A percentile compares a stretch with the other conserved stretches of the same genome.
Conservation (phyloP, 2,113 vertebrate genomes). For the Brachyhypopomus gauderio region DNA sequence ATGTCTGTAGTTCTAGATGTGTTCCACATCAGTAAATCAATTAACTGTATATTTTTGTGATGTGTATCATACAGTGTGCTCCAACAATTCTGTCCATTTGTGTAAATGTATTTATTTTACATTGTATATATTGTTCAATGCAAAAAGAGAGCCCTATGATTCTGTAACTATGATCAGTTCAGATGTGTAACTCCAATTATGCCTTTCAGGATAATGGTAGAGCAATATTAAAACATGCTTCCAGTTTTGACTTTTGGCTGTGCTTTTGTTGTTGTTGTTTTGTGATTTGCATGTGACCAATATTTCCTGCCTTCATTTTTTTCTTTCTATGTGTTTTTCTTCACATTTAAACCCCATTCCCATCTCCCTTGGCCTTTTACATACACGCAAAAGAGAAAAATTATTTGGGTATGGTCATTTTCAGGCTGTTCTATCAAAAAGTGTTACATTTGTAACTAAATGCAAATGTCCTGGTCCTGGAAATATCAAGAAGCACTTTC, state of each 20-base stretch:
- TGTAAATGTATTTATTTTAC: slow-evolving; percentile 99
- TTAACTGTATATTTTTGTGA: slow-evolving; percentile 99
- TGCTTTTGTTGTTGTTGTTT: slow-evolving; percentile 59
- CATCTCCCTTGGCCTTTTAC: too few species aligned
- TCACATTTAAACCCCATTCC: not conserved
- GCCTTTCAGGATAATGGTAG: slow-evolving; percentile 99
- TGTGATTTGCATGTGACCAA: slow-evolving; percentile 48
- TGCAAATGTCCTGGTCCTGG: too few species aligned
- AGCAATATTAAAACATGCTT: slow-evolving; percentile 99
- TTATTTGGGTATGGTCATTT: not conserved
- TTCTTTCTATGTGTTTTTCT: not conserved
- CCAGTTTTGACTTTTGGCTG: slow-evolving; percentile 91
- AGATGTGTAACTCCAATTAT: slow-evolving; percentile 99
- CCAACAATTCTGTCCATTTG: slow-evolving; percentile 98
- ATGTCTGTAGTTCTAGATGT: slow-evolving; percentile 99
- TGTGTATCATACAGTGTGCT: slow-evolving; percentile 99
- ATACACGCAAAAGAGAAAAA: not conserved
- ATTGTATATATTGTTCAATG: slow-evolving; percentile 99
- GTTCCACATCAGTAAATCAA: slow-evolving; percentile 99
- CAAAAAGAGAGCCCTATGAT: slow-evolving; percentile 99
- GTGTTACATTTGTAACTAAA: too few species aligned
- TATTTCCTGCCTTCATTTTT: not conserved
- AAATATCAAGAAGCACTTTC: not conserved
- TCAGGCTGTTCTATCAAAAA: not conserved
- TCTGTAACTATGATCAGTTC: slow-evolving; percentile 99